Conservation (phyloP, 2,797 vertebrate species). For the Eurystomus glaucurus region DNA sequence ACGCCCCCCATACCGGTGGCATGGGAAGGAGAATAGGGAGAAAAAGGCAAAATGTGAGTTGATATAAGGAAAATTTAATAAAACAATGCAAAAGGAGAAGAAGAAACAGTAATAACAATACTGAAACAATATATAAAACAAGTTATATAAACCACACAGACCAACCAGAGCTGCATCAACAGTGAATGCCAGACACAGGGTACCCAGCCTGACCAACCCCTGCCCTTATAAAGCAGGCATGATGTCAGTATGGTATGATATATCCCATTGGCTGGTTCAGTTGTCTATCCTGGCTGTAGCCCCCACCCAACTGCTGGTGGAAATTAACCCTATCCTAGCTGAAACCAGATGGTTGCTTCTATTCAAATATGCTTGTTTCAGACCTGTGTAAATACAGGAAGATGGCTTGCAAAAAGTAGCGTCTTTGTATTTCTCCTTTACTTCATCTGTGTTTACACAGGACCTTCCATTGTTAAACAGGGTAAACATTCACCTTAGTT, state of each 20-base stretch:
- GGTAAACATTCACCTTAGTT: background rate
- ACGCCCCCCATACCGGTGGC: background rate
- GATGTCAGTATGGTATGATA: background rate
- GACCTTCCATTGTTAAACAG: background rate
- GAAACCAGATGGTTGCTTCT: background rate
- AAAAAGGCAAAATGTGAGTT: background rate
- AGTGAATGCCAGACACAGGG: too few species aligned
- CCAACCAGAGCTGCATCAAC: background rate
- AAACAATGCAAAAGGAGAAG: background rate
- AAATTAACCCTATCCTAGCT: background rate
- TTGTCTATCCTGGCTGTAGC: background rate
- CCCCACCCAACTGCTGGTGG: background rate
- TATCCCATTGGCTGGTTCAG: background rate
- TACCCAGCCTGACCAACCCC: too few species aligned
- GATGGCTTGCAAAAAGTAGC: background rate
- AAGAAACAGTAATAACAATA: background rate
- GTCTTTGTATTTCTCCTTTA: background rate
- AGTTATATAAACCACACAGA: background rate
- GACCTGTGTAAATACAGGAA: background rate
- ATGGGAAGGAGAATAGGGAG: background rate
- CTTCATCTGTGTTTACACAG: background rate
- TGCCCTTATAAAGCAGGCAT: too few species aligned
- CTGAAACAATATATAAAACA: background rate
- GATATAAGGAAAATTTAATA: background rate
- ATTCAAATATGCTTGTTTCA: background rate